phyloP scores from a whole-genome alignment of 2,888 invertebrate genomes.

The Rhingia rostrata region DNA sequence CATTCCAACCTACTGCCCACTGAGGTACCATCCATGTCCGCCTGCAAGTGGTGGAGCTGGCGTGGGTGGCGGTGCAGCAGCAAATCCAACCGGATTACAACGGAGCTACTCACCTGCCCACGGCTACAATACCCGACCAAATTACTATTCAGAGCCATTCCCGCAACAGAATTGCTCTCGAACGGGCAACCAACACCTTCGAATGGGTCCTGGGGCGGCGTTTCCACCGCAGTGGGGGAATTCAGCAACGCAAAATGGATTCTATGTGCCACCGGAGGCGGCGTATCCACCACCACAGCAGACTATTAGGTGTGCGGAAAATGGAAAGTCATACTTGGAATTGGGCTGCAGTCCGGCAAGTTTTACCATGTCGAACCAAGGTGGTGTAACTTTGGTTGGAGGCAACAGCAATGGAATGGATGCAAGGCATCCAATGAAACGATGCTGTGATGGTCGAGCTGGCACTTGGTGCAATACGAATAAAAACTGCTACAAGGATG shows the following conservation, averaged over 20 bases:
- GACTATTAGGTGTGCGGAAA: slow-evolving; percentile 93
- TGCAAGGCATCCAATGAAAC: slow-evolving; percentile 81
- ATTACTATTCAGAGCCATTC: slow-evolving; percentile 83
- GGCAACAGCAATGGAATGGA: slow-evolving; percentile 77
- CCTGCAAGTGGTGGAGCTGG: slow-evolving; percentile 53
- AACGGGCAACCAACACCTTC: slow-evolving; percentile 83
- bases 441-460: slow-evolving; percentile 88
- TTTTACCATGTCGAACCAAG: slow-evolving; percentile 64
- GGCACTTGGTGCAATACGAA: slow-evolving; percentile 90
- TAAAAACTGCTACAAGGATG: slow-evolving; percentile 92
- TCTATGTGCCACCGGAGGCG: slow-evolving; percentile 77
- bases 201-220: slow-evolving; percentile 74
- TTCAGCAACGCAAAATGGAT: slow-evolving; percentile 71
- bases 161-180: slow-evolving; percentile 83
- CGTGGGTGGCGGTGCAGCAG: slow-evolving; percentile 13
- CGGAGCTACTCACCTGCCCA: slow-evolving; percentile 78
- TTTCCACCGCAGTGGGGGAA: slow-evolving; percentile 79
- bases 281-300: slow-evolving; percentile 86
- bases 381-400: slow-evolving; percentile 37
- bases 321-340: slow-evolving; percentile 95
- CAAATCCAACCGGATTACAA: slow-evolving; percentile 58
- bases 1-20: slow-evolving; percentile 82
- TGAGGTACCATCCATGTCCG: slow-evolving; percentile 80
- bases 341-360: slow-evolving; percentile 86
- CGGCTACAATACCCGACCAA: slow-evolving; percentile 81